Conservation (phyloP, 2,888 invertebrate species). For the Leucoma salicis region DNA sequence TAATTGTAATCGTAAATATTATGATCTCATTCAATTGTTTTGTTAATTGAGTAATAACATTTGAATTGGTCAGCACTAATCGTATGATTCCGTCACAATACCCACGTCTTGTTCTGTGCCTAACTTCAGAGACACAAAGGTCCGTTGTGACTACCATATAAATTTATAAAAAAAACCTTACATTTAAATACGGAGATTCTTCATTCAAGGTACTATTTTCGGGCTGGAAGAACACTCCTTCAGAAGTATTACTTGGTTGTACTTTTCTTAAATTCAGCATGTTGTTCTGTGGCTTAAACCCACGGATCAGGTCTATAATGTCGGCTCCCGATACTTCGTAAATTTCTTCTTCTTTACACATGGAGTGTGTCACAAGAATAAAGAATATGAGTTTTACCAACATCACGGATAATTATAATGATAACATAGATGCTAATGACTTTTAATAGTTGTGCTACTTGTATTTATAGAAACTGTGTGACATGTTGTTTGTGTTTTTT, state of each 20-base stretch:
- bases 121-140: too few relatives aligned
- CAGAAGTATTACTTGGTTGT: constrained; percentile 33
- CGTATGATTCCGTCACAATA: too few relatives aligned
- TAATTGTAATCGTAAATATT: too few relatives aligned
- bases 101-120: too few relatives aligned
- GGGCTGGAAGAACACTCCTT: constrained; percentile 51
- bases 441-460: constrained; percentile 18
- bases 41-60: too few relatives aligned
- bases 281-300: constrained; percentile 31
- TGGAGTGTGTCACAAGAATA: constrained; percentile 23
- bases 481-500: constrained; percentile 1
- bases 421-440: constrained; percentile 37
- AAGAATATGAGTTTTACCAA: constrained; percentile 17
- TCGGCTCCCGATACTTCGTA: constrained; percentile 40
- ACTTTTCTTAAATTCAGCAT: constrained; percentile 35
- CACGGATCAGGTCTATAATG: constrained; percentile 41
- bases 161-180: constrained; percentile 20
- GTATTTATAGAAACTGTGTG: constrained; percentile 40
- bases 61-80: too few relatives aligned
- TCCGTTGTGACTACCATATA: too few relatives aligned
- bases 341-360: constrained; percentile 32
- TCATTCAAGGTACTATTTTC: constrained; percentile 39
- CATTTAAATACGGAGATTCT: constrained; percentile 25
- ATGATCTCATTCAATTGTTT: too few relatives aligned
- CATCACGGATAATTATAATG: constrained; percentile 32